Base-by-base conservation (phyloP, 2,113 vertebrate genomes). In the Lagenorhynchus albirostris region DNA sequence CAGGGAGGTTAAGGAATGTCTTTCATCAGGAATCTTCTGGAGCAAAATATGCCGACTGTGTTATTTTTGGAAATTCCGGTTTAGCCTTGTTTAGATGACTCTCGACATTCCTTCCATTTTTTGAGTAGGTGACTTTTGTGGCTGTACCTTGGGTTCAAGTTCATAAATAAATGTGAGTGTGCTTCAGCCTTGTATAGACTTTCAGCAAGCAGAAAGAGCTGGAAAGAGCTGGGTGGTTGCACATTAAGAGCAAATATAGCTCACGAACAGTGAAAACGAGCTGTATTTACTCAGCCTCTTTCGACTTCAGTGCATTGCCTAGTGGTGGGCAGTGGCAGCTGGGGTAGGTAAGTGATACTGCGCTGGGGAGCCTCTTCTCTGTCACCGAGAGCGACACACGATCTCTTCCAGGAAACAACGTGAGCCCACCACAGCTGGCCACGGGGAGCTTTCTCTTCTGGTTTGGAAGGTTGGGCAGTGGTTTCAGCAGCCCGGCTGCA, bases 101-200 rank as follows among this genome's bases (percentile, higher is more conserved):
- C 12, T 76, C 65, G 38, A 23, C 94, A 74, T 96, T 96, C 89
- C 60, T 97, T 96, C 87, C 80, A 36, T 90, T 80, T 96, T 73
- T 79, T 58, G 80, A 95, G 83, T 20, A 80, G 84, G 70, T 67
- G 71, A 25, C 73, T 95, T 94, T 76, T 2, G 38, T 60, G 89
- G 67, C 70, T 93, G 85, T 88, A 44, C 36, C 91, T 97, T 89
- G 67, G 92, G 84, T 93, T 95, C 62, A 84, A 1, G 0, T 50
- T 95, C 93, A 96, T 97, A 65, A 83, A 55, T 89, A 83, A 91
- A 89, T 33, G 96, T 80, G 80, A 97, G 47, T 65, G 90, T 91
- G 62, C 60, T 74, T 95, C 15, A 41, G 89, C 21, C 36, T 95
- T 31, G 0, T 14, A 17, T 10, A 53, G 31, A 81, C 70, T 87